These are phyloP conservation scores for Prenolepis imparis DNA, from an alignment of 2,888 invertebrate genomes.

Conservation along the genomic window DNA sequence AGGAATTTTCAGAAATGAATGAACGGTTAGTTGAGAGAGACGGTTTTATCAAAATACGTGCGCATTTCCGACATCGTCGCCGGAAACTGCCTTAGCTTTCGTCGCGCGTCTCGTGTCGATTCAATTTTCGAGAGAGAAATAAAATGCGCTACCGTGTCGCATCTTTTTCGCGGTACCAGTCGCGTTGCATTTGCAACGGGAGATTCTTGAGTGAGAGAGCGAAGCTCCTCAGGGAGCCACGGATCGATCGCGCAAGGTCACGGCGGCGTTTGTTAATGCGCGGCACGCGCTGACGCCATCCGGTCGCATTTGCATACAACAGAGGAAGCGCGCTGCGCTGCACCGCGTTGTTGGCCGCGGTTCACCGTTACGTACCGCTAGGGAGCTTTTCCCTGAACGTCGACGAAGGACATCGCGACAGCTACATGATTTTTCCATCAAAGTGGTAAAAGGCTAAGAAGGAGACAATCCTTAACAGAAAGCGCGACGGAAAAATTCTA, in stretches of 20 bases:
- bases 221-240: conserved; percentile 22
- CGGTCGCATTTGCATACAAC: conserved; percentile 69
- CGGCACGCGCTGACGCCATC: conserved; percentile 61
- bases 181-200: conserved; percentile 25
- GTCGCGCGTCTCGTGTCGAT: conserved; percentile 30
- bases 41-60: conserved; percentile 37
- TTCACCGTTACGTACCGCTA: conserved; percentile 58
- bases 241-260: conserved; percentile 54
- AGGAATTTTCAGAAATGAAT: conserved; percentile 43
- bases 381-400: conserved; percentile 50
- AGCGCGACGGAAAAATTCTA: background rate
- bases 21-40: conserved; percentile 9
- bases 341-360: conserved; percentile 31
- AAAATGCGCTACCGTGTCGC: conserved; percentile 1
- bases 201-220: conserved; percentile 24
- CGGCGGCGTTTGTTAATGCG: conserved; percentile 68
- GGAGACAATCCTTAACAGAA: background rate
- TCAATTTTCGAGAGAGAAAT: conserved; percentile 47
- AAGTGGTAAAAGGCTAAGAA: background rate
- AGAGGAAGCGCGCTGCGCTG: conserved; percentile 58
- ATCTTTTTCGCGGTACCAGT: conserved; percentile 5
- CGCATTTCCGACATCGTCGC: conserved; percentile 29
- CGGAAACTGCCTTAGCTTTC: conserved; percentile 1
- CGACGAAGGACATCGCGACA: conserved; percentile 39
- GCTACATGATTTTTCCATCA: conserved; percentile 35